Conservation (phyloP, 2,113 vertebrate species). For the Girardinichthys multiradiatus region DNA sequence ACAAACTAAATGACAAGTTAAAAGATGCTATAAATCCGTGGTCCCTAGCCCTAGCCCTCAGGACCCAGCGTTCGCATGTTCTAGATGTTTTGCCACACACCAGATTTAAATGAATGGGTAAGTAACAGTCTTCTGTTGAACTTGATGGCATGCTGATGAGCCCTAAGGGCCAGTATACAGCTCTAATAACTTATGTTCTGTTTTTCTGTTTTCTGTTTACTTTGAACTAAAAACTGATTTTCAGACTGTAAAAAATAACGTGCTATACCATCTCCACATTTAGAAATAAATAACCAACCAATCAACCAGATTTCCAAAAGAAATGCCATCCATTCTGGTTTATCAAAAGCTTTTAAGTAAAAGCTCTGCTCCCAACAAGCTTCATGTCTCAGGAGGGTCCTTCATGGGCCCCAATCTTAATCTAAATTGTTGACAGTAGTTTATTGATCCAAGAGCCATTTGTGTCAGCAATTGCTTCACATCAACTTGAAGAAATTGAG, state of each 20-base stretch:
- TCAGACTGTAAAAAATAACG: too few species aligned
- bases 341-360: constrained; percentile 3
- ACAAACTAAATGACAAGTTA: background rate
- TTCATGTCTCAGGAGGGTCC: constrained; percentile 41
- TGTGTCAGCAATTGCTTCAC: constrained; percentile 56
- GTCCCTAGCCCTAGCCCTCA: too few species aligned
- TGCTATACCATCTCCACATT: too few species aligned
- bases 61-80: too few species aligned
- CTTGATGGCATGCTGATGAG: too few species aligned
- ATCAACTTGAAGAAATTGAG: constrained; percentile 61
- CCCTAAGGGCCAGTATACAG: too few species aligned
- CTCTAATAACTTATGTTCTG: too few species aligned
- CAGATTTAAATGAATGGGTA: too few species aligned
- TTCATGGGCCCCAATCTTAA: constrained; percentile 61
- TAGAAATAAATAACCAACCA: background rate
- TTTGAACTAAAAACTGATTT: too few species aligned
- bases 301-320: constrained; percentile 1
- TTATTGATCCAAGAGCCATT: constrained; percentile 66
- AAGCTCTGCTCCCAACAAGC: constrained; percentile 19
- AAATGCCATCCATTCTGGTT: constrained; percentile 3
- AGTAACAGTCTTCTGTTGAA: too few species aligned
- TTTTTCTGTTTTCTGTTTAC: too few species aligned
- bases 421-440: constrained; percentile 68
- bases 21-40: background rate
- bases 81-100: too few species aligned